A percentile compares a stretch with the other conserved stretches of the same genome.
Conservation (phyloP, 2,888 invertebrate genomes). For the Macaria notata region DNA sequence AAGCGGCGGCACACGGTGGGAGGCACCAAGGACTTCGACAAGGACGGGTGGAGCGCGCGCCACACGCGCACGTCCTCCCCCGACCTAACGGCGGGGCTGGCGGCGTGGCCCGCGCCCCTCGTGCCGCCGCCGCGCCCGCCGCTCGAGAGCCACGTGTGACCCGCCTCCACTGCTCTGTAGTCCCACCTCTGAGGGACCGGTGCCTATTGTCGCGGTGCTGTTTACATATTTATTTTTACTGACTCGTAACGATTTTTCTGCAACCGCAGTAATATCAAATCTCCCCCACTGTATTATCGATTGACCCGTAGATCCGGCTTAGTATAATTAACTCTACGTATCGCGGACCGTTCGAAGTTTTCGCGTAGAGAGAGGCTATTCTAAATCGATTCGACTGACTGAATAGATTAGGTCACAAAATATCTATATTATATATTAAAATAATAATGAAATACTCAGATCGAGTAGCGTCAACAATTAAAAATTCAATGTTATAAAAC, state of each 20-base stretch:
- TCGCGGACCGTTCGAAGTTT: constrained; percentile 50
- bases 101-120: constrained; percentile 57
- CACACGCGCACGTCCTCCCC: constrained; percentile 83
- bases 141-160: constrained; percentile 53
- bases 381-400: constrained; percentile 78
- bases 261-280: constrained; percentile 31
- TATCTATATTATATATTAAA: constrained; percentile 49
- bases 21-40: constrained; percentile 92
- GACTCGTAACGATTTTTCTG: constrained; percentile 44
- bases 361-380: constrained; percentile 76
- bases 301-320: constrained; percentile 25
- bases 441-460: constrained; percentile 64
- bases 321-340: constrained; percentile 35
- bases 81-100: constrained; percentile 73
- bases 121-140: constrained; percentile 60
- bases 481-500: constrained; percentile 29
- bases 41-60: constrained; percentile 83
- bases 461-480: constrained; percentile 38
- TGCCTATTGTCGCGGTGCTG: constrained; percentile 42
- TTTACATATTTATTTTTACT: constrained; percentile 44
- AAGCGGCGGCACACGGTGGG: constrained; percentile 96
- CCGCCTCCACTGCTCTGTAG: constrained; percentile 15
- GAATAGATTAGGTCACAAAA: constrained; percentile 78
- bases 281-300: constrained; percentile 37
- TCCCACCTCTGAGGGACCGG: background rate